A percentile compares a stretch with the other conserved stretches of the same genome.
Conservation (phyloP, 2,888 invertebrate genomes). For the Rotaria socialis region DNA sequence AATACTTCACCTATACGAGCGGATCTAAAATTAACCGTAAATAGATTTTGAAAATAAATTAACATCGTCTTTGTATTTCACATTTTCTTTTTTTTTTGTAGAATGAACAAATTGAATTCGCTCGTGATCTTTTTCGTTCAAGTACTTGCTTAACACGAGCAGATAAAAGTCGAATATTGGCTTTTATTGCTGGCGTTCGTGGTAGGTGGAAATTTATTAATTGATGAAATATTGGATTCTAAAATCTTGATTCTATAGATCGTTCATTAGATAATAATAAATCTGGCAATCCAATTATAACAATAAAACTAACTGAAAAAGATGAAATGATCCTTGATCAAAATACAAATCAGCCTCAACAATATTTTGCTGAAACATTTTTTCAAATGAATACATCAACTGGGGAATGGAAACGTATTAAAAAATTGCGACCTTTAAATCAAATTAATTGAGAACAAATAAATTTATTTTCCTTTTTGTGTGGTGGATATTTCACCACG, state of each 20-base stretch:
- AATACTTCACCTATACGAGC: neutral
- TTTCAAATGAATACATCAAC: conserved; percentile 98
- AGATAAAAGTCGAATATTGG: conserved; percentile 91
- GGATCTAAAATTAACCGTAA: conserved; percentile 15
- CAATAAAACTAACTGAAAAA: conserved; percentile 87
- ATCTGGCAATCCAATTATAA: conserved; percentile 83
- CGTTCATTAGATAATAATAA: neutral
- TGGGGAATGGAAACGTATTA: conserved; percentile 91
- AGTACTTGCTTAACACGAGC: conserved; percentile 91
- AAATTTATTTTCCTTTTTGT: neutral
- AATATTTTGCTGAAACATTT: conserved; percentile 82
- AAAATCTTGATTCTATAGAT: neutral
- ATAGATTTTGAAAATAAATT: neutral
- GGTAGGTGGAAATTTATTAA: conserved; percentile 63
- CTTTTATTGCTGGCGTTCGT: conserved; percentile 96
- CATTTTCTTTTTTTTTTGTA: conserved; percentile 56
- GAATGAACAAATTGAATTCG: conserved; percentile 91
- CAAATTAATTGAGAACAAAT: neutral
- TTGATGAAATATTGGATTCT: neutral
- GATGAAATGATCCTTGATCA: conserved; percentile 76
- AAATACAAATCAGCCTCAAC: conserved; percentile 73
- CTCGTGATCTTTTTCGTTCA: conserved; percentile 91
- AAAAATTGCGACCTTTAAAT: conserved; percentile 69
- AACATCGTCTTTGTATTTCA: neutral
- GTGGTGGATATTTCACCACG: neutral